phyloP scores from a whole-genome alignment of 1,140 invertebrate species.

The Anadara kagoshimensis region DNA sequence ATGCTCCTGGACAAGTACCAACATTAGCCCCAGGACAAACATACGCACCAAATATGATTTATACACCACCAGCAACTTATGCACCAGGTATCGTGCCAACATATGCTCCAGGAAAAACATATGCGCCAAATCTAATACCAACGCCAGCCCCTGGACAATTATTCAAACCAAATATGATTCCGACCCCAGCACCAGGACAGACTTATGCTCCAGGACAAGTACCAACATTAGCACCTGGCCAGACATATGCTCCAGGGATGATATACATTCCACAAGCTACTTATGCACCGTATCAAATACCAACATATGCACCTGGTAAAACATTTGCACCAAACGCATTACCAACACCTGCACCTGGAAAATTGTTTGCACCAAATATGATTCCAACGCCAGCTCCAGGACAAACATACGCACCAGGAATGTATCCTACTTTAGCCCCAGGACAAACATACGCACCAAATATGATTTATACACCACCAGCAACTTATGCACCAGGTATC shows the following conservation, averaged over 20 bases:
- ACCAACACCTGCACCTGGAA: neutral
- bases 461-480: slow-evolving; percentile 12
- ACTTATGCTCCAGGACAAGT: slow-evolving; percentile 43
- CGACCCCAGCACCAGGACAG: slow-evolving; percentile 42
- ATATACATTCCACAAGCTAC: slow-evolving; percentile 9
- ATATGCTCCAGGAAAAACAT: slow-evolving; percentile 18
- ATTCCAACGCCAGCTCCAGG: slow-evolving; percentile 28
- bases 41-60: slow-evolving; percentile 13
- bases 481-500: neutral
- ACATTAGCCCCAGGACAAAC: slow-evolving; percentile 31
- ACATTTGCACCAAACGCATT: too few species aligned
- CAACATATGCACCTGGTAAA: too few species aligned
- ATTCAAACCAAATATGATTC: slow-evolving; percentile 13
- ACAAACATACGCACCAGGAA: slow-evolving; percentile 33
- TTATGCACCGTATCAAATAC: neutral
- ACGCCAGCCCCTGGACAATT: slow-evolving; percentile 18
- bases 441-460: slow-evolving; percentile 26
- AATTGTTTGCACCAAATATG: slow-evolving; percentile 14
- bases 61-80: slow-evolving; percentile 8
- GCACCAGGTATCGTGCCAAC: slow-evolving; percentile 21
- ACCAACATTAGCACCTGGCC: slow-evolving; percentile 40
- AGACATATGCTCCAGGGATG: slow-evolving; percentile 41
- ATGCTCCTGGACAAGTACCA: slow-evolving; percentile 25
- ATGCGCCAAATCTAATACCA: slow-evolving; percentile 20
- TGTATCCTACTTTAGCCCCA: slow-evolving; percentile 27